Conservation (phyloP, 2,888 invertebrate species). For the Eristalis arbustorum region DNA sequence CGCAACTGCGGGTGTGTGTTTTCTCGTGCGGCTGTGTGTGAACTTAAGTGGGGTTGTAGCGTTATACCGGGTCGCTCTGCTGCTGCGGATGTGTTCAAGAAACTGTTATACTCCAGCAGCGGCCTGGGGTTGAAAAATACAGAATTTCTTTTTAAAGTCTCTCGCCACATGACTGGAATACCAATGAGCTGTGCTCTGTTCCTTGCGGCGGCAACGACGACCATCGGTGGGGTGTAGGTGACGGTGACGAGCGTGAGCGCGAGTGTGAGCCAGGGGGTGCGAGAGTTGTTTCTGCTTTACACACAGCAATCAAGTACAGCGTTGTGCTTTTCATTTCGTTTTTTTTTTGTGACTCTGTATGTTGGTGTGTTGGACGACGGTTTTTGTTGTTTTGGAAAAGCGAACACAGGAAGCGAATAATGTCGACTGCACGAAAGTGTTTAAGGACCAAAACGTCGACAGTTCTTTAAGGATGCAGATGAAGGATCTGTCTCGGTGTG, state of each 20-base stretch:
- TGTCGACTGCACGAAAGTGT: slow-evolving; percentile 66
- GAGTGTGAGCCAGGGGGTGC: slow-evolving; percentile 31
- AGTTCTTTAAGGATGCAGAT: slow-evolving; percentile 68
- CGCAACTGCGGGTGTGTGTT: background rate
- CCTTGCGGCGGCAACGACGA: slow-evolving; percentile 53
- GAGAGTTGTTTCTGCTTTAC: slow-evolving; percentile 73
- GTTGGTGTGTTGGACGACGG: slow-evolving; percentile 12
- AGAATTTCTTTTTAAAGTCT: slow-evolving; percentile 68
- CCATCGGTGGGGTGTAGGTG: slow-evolving; percentile 34
- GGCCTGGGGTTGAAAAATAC: slow-evolving; percentile 67
- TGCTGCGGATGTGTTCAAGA: slow-evolving; percentile 55
- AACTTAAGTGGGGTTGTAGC: slow-evolving; percentile 43
- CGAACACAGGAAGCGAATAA: slow-evolving; percentile 49
- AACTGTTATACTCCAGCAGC: slow-evolving; percentile 67
- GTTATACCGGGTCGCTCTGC: slow-evolving; percentile 12
- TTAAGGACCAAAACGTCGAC: slow-evolving; percentile 60
- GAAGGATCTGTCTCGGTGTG: slow-evolving; percentile 32
- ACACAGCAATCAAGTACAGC: slow-evolving; percentile 70
- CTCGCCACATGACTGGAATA: slow-evolving; percentile 69
- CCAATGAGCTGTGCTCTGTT: slow-evolving; percentile 67
- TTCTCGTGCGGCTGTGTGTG: background rate
- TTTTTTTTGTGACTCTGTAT: slow-evolving; percentile 48
- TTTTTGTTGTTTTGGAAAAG: slow-evolving; percentile 30
- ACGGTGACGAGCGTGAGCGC: background rate
- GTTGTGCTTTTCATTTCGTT: slow-evolving; percentile 60